Base-by-base conservation (phyloP, 2,888 invertebrate genomes). In the Zaprionus obscuricornis region DNA sequence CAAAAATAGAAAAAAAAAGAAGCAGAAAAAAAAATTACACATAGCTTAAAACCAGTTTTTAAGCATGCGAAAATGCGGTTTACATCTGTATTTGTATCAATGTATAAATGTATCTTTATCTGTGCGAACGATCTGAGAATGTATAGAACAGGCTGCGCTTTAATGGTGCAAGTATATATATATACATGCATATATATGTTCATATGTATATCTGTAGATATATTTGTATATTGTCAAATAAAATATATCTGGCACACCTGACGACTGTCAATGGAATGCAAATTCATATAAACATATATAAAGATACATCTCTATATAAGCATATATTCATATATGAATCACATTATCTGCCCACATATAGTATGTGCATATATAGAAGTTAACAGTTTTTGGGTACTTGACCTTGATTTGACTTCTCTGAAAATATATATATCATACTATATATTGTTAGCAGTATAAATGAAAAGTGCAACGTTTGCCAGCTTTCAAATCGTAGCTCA, bases 371-470 rank as follows among this genome's bases (percentile, higher is more conserved):
- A 8, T 14, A 5, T 16, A 13, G 7, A 20, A 16, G 22, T 31
- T 16, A 10, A 24, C 29, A 54, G n/a, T 50, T 66, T 72, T 66
- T 54, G 17, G 52, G 47, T 59, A 50, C 51, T 50, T 74, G 58
- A 72, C 72, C 70, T 72, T 74, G 49, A 52, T 42, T 62, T 74
- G 66, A 57, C 63, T 45, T 65, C 20, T 29, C 7, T 11, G 16
- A 50, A 47, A 34, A 29, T n/a, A n/a, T n/a, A 29, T 29, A 16
- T 27, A 45, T 17, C 6, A 20, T 5, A 22, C 4, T 22, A 5
- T 4, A 22, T 4, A 26, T 10, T 14, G 18, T 11, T 8, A 10
- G 34, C 34, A 34, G 8, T 1, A n/a, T 8, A 34, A 34, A 18
- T 27, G 10, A 16, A 6, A 22, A 31, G 33, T 46, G 33, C 31